Evolutionary conservation across 2,113 vertebrate genomes (phyloP), one percentile per base, ranked within the genome.

Genomic region (Lanius ludovicianus): DNA sequence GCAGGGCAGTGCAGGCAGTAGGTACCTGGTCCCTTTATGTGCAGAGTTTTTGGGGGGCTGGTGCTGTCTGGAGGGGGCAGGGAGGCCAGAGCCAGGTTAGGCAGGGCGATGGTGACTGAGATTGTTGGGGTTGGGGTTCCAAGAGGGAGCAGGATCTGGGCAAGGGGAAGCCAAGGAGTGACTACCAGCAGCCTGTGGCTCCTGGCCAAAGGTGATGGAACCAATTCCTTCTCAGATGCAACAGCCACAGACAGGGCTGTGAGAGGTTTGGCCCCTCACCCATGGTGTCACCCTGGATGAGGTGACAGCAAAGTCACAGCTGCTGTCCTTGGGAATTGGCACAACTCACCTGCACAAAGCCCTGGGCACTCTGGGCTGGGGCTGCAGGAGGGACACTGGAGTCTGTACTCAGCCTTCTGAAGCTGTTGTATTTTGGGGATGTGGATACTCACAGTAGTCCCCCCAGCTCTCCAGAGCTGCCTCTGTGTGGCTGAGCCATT

Each of bases 1-100:
- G 49, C 0, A 1, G 19, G 3, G 0, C 13, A 2, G 25, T 7
- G 35, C 1, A 3, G 30, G 55, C 56, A 47, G 41, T 6, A 41
- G 63, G 68, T 49, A 33, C 42, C 47, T 7, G 3, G 13, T 16
- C 63, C 18, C 42, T 59, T 5, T 5, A 3, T 10, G 21, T 22
- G 33, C 49, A 28, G 53, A 42, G 39, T 4, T 15, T 65, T 56
- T 5, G 22, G 9, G 46, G 60, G 23, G 17, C 44, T 86, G 76
- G 33, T 6, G 18, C 37, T 42, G 50, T 37, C 57, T 41, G 57
- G n/a, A 63, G 59, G 47, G 76, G 67, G 21, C 4, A 19, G 35
- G 47, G 53, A 55, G 10, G 3, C 13, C 62, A 83, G 63, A 25
- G 28, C 18, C 44, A 20, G 47, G 5, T 44, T n/a, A 31, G 37